A percentile compares a stretch with the other conserved stretches of the same genome.
Conservation (phyloP, 1,140 invertebrate species). For the Trichogramma pretiosum region DNA sequence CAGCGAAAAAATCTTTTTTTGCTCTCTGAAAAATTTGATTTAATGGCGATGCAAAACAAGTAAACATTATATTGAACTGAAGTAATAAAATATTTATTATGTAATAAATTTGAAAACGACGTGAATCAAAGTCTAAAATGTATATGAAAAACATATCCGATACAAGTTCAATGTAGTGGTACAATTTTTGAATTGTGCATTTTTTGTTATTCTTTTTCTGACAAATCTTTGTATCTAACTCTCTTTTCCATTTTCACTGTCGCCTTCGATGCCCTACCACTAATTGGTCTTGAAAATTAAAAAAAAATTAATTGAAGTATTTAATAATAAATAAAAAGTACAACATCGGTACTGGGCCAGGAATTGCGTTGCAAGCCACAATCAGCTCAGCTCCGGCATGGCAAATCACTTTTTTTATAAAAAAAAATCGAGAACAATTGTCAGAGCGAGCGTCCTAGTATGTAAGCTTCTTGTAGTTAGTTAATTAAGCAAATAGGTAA, state of each 20-base stretch:
- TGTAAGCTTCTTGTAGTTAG: slow-evolving; percentile 42
- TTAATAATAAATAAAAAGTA: slow-evolving; percentile 10
- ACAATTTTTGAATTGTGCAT: slow-evolving; percentile 7
- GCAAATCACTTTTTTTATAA: slow-evolving; percentile 31
- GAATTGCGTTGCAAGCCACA: slow-evolving; percentile 49
- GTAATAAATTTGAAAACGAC: too few species aligned
- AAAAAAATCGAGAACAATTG: slow-evolving; percentile 33
- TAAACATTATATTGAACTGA: too few species aligned
- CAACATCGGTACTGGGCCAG: slow-evolving; percentile 40
- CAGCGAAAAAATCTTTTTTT: background rate
- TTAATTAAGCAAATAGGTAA: slow-evolving; percentile 34
- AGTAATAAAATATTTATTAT: too few species aligned
- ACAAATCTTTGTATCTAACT: slow-evolving; percentile 12
- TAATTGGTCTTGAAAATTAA: background rate
- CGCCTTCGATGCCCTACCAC: slow-evolving; percentile 6
- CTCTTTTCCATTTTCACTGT: slow-evolving; percentile 13
- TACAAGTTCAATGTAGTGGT: too few species aligned
- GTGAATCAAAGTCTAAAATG: too few species aligned
- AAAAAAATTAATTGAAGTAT: slow-evolving; percentile 4
- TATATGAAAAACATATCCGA: too few species aligned
- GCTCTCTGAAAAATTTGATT: too few species aligned
- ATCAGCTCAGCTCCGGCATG: slow-evolving; percentile 46
- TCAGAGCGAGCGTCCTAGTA: slow-evolving; percentile 43
- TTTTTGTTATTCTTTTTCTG: slow-evolving; percentile 4
- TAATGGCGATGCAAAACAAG: too few species aligned